Conservation (phyloP, 2,888 invertebrate genomes). For the Apamea epomidion region DNA sequence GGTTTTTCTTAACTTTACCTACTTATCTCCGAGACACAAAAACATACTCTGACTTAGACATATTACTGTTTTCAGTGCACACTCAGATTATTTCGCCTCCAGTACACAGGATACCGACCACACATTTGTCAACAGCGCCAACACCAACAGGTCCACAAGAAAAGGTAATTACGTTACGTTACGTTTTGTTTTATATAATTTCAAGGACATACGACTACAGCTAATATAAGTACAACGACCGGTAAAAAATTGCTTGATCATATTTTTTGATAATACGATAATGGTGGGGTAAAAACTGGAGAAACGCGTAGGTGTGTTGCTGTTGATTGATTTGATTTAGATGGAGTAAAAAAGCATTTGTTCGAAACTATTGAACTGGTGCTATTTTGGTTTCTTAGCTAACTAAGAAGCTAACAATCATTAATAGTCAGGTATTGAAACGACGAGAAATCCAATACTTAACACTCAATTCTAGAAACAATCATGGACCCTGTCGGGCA, state of each 20-base stretch:
- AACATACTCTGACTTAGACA: not conserved
- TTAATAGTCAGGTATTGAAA: not conserved
- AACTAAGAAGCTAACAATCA: not conserved
- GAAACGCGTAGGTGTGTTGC: conserved; percentile 23
- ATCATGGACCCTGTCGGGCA: too few relatives aligned
- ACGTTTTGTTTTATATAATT: conserved; percentile 17
- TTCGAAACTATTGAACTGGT: conserved; percentile 3
- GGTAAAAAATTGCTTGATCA: conserved; percentile 38
- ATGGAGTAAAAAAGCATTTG: conserved; percentile 35
- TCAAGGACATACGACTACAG: conserved; percentile 1
- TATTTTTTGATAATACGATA: conserved; percentile 38
- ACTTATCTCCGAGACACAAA: not conserved
- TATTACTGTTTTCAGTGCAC: conserved; percentile 74
- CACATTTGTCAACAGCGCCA: conserved; percentile 83
- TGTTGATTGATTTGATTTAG: conserved; percentile 33
- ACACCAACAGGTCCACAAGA: conserved; percentile 81
- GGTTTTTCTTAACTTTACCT: not conserved
- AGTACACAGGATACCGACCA: conserved; percentile 85
- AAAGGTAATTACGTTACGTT: conserved; percentile 77
- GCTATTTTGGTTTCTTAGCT: not conserved
- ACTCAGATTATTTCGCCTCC: conserved; percentile 84
- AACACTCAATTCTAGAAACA: too few relatives aligned
- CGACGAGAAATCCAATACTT: not conserved
- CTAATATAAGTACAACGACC: not conserved
- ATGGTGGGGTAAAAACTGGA: conserved; percentile 22